phyloP scores from a whole-genome alignment of 2,797 vertebrate species.

The Crax fasciolata region DNA sequence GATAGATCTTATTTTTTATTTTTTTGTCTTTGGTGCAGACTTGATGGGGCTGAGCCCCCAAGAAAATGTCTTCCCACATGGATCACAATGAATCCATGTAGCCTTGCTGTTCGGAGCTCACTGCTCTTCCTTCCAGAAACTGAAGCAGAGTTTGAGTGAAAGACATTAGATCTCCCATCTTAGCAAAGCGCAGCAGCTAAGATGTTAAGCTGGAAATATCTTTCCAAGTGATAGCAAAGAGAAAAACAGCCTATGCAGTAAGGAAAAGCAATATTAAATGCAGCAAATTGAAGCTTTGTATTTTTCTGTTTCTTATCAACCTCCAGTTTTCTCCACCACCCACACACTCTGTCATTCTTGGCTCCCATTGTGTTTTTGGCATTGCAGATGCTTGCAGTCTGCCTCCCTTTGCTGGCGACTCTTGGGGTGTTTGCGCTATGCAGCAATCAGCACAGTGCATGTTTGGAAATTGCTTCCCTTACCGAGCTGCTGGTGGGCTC shows the following conservation, averaged over 20 bases:
- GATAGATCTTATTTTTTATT: neutral
- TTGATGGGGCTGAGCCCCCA: neutral
- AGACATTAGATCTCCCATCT: neutral
- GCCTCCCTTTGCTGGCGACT: neutral
- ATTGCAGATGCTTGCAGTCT: slow-evolving; percentile 3
- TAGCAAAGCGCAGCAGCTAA: neutral
- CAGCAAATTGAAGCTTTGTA: neutral
- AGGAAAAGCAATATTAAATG: neutral
- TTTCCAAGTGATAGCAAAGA: neutral
- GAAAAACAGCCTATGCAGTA: neutral
- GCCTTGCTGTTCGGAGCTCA: neutral
- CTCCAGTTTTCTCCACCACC: slow-evolving; percentile 21
- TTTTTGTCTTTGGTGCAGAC: neutral
- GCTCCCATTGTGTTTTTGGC: slow-evolving; percentile 26
- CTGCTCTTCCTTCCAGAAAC: neutral
- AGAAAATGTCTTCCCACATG: neutral
- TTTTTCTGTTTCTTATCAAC: neutral
- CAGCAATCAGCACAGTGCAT: neutral
- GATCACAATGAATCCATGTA: neutral
- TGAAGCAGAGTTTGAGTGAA: neutral
- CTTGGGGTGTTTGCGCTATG: neutral
- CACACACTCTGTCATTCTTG: neutral
- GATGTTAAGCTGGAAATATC: neutral
- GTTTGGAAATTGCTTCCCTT: neutral
- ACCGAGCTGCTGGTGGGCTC: neutral